Conservation (phyloP, 2,888 invertebrate genomes). For the Tenthredo livida region DNA sequence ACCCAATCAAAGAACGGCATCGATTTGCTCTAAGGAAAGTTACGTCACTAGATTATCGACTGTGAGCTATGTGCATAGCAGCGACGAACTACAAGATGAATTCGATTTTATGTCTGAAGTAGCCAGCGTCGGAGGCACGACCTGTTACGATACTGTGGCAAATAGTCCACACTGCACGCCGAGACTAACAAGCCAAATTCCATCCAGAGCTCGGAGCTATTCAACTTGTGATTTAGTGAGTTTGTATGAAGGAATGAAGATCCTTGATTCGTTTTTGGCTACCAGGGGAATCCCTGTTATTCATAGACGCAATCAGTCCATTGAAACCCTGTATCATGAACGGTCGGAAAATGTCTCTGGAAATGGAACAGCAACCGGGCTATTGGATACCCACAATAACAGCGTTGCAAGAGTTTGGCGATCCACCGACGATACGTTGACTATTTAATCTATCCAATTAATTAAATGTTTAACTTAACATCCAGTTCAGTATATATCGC, state of each 20-base stretch:
- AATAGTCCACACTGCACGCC: slow-evolving; percentile 53
- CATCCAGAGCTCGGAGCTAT: slow-evolving; percentile 55
- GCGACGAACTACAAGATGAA: slow-evolving; percentile 68
- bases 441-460: slow-evolving; percentile 56
- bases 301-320: slow-evolving; percentile 57
- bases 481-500: neutral
- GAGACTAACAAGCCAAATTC: slow-evolving; percentile 40
- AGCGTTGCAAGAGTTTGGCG: slow-evolving; percentile 61
- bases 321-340: slow-evolving; percentile 47
- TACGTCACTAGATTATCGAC: slow-evolving; percentile 62
- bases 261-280: slow-evolving; percentile 70
- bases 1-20: slow-evolving; percentile 60
- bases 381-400: neutral
- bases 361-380: neutral
- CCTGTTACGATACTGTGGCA: slow-evolving; percentile 47
- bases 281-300: slow-evolving; percentile 52
- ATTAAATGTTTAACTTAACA: neutral
- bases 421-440: slow-evolving; percentile 63
- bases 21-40: slow-evolving; percentile 67
- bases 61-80: slow-evolving; percentile 65
- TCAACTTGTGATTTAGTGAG: slow-evolving; percentile 68
- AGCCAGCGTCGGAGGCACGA: slow-evolving; percentile 59
- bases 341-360: slow-evolving; percentile 18
- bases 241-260: slow-evolving; percentile 70
- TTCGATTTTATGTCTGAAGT: slow-evolving; percentile 69